A percentile compares a stretch with the other conserved stretches of the same genome.
Evolutionary conservation across 2,797 vertebrate genomes (phyloP).

Genomic region (Schizopygopsis malacanthus): DNA sequence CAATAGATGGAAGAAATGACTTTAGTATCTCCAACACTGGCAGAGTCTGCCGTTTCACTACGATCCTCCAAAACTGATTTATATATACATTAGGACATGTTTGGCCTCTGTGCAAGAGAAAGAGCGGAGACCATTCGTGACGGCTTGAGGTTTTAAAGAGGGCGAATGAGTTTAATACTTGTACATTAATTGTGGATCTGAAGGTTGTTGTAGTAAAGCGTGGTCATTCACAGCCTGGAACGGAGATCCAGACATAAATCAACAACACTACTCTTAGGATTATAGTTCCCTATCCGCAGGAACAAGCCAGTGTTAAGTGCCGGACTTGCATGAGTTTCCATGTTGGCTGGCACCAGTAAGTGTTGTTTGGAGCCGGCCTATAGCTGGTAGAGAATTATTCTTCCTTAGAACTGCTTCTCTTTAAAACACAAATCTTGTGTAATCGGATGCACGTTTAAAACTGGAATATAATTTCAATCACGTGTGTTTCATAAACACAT

Average conservation of each 20-base stretch:
- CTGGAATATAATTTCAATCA: too few relatives aligned
- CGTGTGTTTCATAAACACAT: too few relatives aligned
- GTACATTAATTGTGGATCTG: not conserved
- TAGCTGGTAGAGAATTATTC: not conserved
- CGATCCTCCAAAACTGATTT: constrained; percentile 30
- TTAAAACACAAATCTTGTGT: too few relatives aligned
- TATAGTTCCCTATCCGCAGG: not conserved
- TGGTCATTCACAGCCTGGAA: constrained; percentile 29
- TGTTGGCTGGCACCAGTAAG: not conserved
- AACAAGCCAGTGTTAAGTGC: constrained; percentile 4
- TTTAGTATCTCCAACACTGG: constrained; percentile 35
- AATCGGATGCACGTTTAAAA: too few relatives aligned
- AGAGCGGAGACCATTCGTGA: not conserved
- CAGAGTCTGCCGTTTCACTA: constrained; percentile 11
- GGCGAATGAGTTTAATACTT: not conserved
- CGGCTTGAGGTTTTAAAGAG: not conserved
- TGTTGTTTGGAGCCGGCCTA: not conserved
- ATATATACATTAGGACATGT: constrained; percentile 29
- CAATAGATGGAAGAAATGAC: constrained; percentile 54
- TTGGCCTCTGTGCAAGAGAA: constrained; percentile 21
- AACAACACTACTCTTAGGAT: not conserved
- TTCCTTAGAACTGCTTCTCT: too few relatives aligned
- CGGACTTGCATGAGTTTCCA: not conserved
- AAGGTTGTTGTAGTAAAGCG: constrained; percentile 29
- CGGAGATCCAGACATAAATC: constrained; percentile 4